These are phyloP conservation scores for Drosophila kuntzei DNA, from an alignment of 2,888 invertebrate species.

Conservation along the genomic window DNA sequence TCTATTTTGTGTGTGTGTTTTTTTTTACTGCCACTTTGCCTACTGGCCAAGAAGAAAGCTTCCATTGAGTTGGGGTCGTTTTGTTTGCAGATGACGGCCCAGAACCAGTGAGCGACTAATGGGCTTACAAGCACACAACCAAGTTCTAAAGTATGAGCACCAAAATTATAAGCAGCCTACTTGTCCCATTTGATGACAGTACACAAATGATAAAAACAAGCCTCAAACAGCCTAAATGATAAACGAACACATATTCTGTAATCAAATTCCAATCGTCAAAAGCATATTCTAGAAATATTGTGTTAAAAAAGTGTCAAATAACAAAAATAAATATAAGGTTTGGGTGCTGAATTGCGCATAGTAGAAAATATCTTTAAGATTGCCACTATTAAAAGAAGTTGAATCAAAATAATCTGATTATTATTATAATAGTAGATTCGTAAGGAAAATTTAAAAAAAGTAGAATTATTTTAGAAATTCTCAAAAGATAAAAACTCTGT, in stretches of 20 bases:
- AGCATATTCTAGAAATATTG: neutral
- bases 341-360: too few relatives aligned
- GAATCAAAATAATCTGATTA: neutral
- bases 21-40: constrained; percentile 51
- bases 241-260: constrained; percentile 13
- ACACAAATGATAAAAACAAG: constrained; percentile 13
- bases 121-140: constrained; percentile 53
- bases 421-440: too few relatives aligned
- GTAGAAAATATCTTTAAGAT: too few relatives aligned
- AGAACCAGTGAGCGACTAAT: constrained; percentile 52
- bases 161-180: constrained; percentile 33
- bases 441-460: neutral
- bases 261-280: neutral
- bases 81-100: constrained; percentile 37
- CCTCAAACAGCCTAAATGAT: neutral
- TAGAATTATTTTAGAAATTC: too few relatives aligned
- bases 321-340: too few relatives aligned
- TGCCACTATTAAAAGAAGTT: neutral
- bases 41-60: constrained; percentile 44
- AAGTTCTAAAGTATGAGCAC: constrained; percentile 35
- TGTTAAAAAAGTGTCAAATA: too few relatives aligned
- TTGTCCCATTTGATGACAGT: constrained; percentile 29
- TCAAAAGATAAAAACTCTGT: too few relatives aligned
- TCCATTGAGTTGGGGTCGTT: constrained; percentile 34
- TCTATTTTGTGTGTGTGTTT: constrained; percentile 17